phyloP scores from a whole-genome alignment of 2,888 invertebrate genomes.

The Rhingia rostrata region DNA sequence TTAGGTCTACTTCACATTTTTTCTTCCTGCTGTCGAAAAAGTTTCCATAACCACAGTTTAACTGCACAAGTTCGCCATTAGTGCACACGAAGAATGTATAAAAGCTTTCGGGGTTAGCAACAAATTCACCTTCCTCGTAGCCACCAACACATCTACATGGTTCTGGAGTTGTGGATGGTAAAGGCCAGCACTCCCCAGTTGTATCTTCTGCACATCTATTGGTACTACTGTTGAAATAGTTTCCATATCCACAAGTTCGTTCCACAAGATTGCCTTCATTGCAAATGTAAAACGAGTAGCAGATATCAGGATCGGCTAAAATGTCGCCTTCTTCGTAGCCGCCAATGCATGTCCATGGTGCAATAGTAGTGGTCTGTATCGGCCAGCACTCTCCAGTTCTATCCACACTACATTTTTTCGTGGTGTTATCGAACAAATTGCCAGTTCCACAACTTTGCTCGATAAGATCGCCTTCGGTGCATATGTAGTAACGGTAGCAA shows the following conservation, averaged over 20 bases:
- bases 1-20: slow-evolving; percentile 76
- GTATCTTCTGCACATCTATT: too few relatives aligned
- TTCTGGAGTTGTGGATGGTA: too few relatives aligned
- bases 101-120: slow-evolving; percentile 21
- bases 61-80: slow-evolving; percentile 48
- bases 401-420: slow-evolving; percentile 76
- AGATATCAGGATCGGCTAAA: too few relatives aligned
- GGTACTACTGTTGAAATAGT: too few relatives aligned
- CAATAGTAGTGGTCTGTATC: too few relatives aligned
- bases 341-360: too few relatives aligned
- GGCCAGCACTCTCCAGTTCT: slow-evolving; percentile 59
- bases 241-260: too few relatives aligned
- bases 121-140: slow-evolving; percentile 12
- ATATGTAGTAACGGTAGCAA: slow-evolving; percentile 63
- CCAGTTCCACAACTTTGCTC: slow-evolving; percentile 75
- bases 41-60: slow-evolving; percentile 75
- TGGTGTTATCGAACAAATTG: slow-evolving; percentile 75
- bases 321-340: too few relatives aligned
- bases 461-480: slow-evolving; percentile 66
- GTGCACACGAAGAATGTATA: slow-evolving; percentile 70
- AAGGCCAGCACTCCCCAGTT: too few relatives aligned
- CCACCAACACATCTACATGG: too few relatives aligned
- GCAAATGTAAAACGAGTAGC: too few relatives aligned
- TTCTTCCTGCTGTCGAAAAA: slow-evolving; percentile 74
- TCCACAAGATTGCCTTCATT: too few relatives aligned